Base-by-base conservation (phyloP, 2,113 vertebrate genomes). In the Tinamus guttatus region DNA sequence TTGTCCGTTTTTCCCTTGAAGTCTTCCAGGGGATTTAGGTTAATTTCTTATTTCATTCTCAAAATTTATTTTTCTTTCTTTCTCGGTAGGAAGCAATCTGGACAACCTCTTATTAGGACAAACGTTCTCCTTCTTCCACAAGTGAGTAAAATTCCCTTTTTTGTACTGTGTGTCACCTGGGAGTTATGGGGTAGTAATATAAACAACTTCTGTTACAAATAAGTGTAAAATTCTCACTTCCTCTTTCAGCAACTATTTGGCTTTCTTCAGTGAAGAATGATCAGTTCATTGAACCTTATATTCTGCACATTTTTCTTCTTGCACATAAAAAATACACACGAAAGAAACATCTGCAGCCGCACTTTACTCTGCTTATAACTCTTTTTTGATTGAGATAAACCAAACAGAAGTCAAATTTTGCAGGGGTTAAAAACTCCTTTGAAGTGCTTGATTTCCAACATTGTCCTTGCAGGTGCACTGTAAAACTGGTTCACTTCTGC, bases 31-130 rank as follows among this genome's bases (percentile, higher is more conserved):
- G 88, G 24, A 68, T 52, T 32, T 47, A 5, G 28, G 41, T 6
- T 51, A 71, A 4, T n/a, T 93, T 86, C 68, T 64, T 41, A 52
- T 81, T 94, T 93, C 62, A 68, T 58, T 7, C 13, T 2, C 3
- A 7, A 71, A n/a, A 81, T 93, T 94, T 95, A 93, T 95, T 96
- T 96, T 88, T 49, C 45, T 94, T 90, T 71, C 21, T 92, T 16
- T 27, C 88, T 64, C 86, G 84, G 51, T 49, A 86, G 83, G 92
- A 93, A 96, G 41, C 13, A 58, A 69, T 90, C 94, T 93, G 78
- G 58, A 27, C 73, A 93, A 15, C 38, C 5, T 86, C 32, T 75
- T 84, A 89, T 64, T 68, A 52, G 41, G 95, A 83, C 49, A 64
- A 78, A 60, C 28, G 4, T 63, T 81, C 40, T 92, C 90, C 92